A percentile compares a stretch with the other conserved stretches of the same genome.
phyloP scores from a whole-genome alignment of 2,797 vertebrate genomes.

The Thalassophryne amazonica region DNA sequence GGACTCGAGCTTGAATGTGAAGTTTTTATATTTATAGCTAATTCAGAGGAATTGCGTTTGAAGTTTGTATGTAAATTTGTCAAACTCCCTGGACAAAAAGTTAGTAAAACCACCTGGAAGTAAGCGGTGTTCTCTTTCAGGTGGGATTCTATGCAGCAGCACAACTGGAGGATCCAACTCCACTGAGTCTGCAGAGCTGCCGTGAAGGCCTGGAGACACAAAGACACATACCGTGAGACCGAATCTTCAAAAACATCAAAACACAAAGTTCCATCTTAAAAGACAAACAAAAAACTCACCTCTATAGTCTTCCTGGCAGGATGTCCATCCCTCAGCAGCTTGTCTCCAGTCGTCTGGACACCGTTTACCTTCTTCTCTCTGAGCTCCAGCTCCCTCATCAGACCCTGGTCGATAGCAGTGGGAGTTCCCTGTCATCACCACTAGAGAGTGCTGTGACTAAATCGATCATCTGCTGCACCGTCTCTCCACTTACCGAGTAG shows the following conservation, averaged over 20 bases:
- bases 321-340: conserved; percentile 86
- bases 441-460: no score
- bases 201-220: conserved; percentile 83
- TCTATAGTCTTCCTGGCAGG: conserved; percentile 84
- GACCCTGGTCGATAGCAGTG: conserved; percentile 67
- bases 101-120: conserved; percentile 81
- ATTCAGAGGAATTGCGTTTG: no score
- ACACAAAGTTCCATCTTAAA: not conserved
- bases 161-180: conserved; percentile 95
- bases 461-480: fast-evolving
- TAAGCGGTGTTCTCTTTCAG: conserved; percentile 91
- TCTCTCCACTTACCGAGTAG: conserved; percentile 86
- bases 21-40: no score
- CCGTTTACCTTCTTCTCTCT: conserved; percentile 86
- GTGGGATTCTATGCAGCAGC: conserved; percentile 91
- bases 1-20: no score
- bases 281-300: conserved; percentile 75
- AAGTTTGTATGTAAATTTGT: no score
- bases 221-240: not conserved
- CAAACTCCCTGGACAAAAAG: no score
- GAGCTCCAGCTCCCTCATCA: conserved; percentile 92
- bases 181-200: conserved; percentile 93
- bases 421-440: not conserved
- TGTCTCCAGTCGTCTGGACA: conserved; percentile 84
- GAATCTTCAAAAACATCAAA: not conserved